Evolutionary conservation across 2,888 invertebrate genomes (phyloP), one percentile per base, ranked within the genome.

Genomic region (Agriopis aurantiaria): DNA sequence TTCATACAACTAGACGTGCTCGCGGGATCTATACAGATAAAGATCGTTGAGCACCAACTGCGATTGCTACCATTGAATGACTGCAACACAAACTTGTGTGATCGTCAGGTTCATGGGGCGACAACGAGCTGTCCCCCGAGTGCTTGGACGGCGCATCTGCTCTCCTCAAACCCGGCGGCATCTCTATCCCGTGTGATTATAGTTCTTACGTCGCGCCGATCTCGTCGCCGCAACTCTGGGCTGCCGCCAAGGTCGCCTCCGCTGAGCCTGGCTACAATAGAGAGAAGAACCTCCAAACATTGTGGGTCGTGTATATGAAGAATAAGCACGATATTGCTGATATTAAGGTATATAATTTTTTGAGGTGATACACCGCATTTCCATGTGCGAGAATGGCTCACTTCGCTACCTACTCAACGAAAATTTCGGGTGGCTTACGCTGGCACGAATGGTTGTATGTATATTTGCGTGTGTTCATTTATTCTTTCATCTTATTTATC

Each of bases 81-180:
- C 3, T 33, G 33, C 33, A 33, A 33, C 33, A 4, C 4, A 33
- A 33, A 5, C 33, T 33, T 33, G 33, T 33, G 33, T 57, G 23
- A 70, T 56, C 82, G 80, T 12, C 78, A 95, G 96, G 97, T 0
- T 99, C 99, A 1, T 99, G 99, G 95, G 99, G 99, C 23, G 99
- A 99, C 88, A 99, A 99, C 88, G 99, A 99, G 92, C 95, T 99
- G 11, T 99, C 99, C 0, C 99, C 99, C 0, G 99, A 99, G 90
- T 99, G 99, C 89, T 95, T 99, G 61, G 99, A 99, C 90, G 99
- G 99, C 3, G 99, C 98, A 3, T 97, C 98, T 80, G 96, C 97
- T 51, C 96, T 98, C 75, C 92, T 99, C 7, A 97, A 97, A 92
- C 95, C 96, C 33, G 97, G 96, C 85, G 99, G 99, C 23, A 96